These are phyloP conservation scores for Mustelus asterias DNA, from an alignment of 2,113 vertebrate genomes.

Conservation along the genomic window DNA sequence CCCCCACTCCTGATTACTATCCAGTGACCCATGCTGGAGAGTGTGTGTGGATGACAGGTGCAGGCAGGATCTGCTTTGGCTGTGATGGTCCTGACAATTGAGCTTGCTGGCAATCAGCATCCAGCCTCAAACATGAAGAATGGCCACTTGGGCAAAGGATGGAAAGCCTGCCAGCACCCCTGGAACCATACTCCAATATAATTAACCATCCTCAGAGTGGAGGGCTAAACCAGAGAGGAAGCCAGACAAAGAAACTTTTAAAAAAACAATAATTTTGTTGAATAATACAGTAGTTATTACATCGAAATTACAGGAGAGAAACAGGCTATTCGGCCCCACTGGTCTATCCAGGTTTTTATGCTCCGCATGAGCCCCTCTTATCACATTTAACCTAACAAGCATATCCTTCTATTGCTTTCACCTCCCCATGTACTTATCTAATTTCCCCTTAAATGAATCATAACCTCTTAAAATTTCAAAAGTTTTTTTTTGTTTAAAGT, in stretches of 20 bases:
- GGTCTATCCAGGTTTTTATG: neutral
- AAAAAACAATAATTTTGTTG: neutral
- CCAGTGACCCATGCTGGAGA: constrained; percentile 35
- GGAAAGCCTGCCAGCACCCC: neutral
- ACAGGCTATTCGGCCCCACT: neutral
- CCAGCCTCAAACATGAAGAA: constrained; percentile 17
- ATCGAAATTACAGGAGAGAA: neutral
- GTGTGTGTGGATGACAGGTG: constrained; percentile 15
- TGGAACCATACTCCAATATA: constrained; percentile 13
- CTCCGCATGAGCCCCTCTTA: neutral
- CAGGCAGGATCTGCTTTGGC: neutral
- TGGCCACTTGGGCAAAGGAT: constrained; percentile 4
- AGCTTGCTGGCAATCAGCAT: constrained; percentile 8
- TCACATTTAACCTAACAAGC: neutral
- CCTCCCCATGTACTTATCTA: neutral
- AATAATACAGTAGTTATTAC: neutral
- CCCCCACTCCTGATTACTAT: constrained; percentile 14
- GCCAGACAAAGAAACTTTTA: neutral
- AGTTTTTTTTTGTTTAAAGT: neutral
- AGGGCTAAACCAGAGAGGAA: neutral
- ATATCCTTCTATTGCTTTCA: neutral
- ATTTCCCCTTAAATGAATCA: neutral
- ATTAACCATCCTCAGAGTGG: constrained; percentile 2
- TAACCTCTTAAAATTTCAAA: neutral
- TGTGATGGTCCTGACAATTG: neutral